Evolutionary conservation across 1,140 invertebrate genomes (phyloP).

Genomic region (Metopolophium dirhodum): DNA sequence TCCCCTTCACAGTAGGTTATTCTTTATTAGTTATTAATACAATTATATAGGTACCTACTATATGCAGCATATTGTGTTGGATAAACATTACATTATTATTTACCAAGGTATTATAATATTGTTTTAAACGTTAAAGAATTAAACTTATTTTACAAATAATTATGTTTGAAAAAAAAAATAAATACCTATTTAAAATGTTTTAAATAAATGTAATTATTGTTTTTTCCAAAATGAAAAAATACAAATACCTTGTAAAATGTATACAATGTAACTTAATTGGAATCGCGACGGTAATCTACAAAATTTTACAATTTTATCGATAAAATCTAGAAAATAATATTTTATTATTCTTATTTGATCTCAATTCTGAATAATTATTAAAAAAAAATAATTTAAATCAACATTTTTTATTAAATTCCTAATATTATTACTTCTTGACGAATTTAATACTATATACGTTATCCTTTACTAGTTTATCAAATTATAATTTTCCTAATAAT

Average conservation of each 20-base stretch:
- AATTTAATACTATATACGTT: not conserved
- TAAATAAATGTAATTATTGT: not conserved
- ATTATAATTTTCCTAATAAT: not conserved
- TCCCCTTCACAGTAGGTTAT: too few relatives aligned
- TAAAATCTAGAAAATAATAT: not conserved
- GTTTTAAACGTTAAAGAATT: too few relatives aligned
- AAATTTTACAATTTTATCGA: not conserved
- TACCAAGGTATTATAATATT: too few relatives aligned
- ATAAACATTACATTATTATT: too few relatives aligned
- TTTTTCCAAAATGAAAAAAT: not conserved
- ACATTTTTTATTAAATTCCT: not conserved
- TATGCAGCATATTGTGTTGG: too few relatives aligned
- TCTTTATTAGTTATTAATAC: too few relatives aligned
- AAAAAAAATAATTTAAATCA: not conserved
- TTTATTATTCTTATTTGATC: not conserved
- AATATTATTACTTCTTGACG: not conserved
- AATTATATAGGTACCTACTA: too few relatives aligned
- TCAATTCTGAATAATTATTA: not conserved
- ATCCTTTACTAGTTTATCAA: not conserved
- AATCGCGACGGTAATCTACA: not conserved
- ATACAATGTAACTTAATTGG: not conserved
- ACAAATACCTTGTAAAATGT: not conserved
- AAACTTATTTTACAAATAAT: too few relatives aligned
- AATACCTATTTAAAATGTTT: too few relatives aligned
- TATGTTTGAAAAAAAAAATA: too few relatives aligned